These are phyloP conservation scores for Xestobium rufovillosum DNA, from an alignment of 2,888 invertebrate genomes.

Conservation along the genomic window DNA sequence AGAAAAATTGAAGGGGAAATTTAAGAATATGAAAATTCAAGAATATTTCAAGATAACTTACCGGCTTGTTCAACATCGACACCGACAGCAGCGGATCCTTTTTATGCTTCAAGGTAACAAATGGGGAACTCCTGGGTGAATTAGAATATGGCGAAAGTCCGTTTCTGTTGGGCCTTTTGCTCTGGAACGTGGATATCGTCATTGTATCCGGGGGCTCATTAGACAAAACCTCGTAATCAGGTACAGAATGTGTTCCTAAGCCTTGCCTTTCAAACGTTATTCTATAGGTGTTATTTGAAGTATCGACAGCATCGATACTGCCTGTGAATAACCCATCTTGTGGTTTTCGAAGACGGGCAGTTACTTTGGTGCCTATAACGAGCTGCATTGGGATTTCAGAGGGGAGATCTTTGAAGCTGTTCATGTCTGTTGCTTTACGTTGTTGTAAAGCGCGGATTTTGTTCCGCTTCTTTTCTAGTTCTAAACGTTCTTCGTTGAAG, in stretches of 20 bases:
- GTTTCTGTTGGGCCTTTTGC: slow-evolving; percentile 68
- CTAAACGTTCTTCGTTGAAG: slow-evolving; percentile 89
- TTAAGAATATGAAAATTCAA: too few species aligned
- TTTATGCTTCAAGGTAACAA: slow-evolving; percentile 41
- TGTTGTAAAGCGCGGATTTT: slow-evolving; percentile 91
- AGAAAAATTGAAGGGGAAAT: too few species aligned
- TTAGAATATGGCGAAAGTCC: slow-evolving; percentile 51
- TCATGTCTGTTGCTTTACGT: slow-evolving; percentile 73
- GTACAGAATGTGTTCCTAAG: slow-evolving; percentile 90
- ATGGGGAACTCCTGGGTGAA: slow-evolving; percentile 42
- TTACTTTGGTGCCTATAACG: slow-evolving; percentile 90
- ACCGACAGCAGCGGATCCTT: slow-evolving; percentile 67
- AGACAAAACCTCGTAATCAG: slow-evolving; percentile 92
- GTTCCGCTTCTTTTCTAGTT: slow-evolving; percentile 82
- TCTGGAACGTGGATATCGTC: slow-evolving; percentile 73
- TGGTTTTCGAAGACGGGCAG: slow-evolving; percentile 81
- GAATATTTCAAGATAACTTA: too few species aligned
- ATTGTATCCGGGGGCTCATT: slow-evolving; percentile 89
- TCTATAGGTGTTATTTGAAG: slow-evolving; percentile 87
- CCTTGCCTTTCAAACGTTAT: slow-evolving; percentile 90
- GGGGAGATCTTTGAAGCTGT: slow-evolving; percentile 77
- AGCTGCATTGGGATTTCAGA: slow-evolving; percentile 90
- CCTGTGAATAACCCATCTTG: slow-evolving; percentile 90
- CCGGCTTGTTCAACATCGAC: slow-evolving; percentile 35
- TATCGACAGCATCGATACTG: slow-evolving; percentile 91